Evolutionary conservation across 2,888 invertebrate genomes (phyloP), one percentile per base, ranked within the genome.

Genomic region (Euproctis similis): DNA sequence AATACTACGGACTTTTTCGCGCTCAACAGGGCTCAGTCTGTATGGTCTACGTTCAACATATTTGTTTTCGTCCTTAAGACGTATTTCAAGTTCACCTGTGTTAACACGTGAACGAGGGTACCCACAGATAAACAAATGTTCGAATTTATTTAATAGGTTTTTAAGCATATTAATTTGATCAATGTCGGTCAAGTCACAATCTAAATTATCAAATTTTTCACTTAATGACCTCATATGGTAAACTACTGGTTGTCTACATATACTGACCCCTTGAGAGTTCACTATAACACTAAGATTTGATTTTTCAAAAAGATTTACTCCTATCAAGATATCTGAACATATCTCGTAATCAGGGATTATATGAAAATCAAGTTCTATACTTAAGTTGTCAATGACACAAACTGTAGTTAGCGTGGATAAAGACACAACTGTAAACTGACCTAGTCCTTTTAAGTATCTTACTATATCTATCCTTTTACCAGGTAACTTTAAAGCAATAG

Each of bases 21-120:
- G 39, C 32, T 57, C 58, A 0, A 48, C 12, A 0, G 49, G 50
- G 14, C 44, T 45, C 55, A n/a, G n/a, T n/a, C n/a, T n/a, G n/a
- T n/a, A n/a, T n/a, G n/a, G n/a, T n/a, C n/a, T n/a, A n/a, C n/a
- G 34, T 23, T 55, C 46, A 0, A 58, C 57, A 22, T 5, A 44
- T 8, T 53, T 55, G 4, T 40, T 24, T 1, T 36, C 31, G 11
- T 57, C 31, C 39, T 55, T 54, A 2, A 37, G 9, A 1, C 41
- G 12, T 4, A 37, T 35, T 14, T 33, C 33, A 11, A 30, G 16
- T 14, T 49, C 26, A 0, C 56, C 56, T 0, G 58, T 58, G 10
- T 49, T 56, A 0, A 60, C 54, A 0, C 46, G 36, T 25, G 26
- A 3, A 37, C 49, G 27, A n/a, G n/a, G n/a, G n/a, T n/a, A n/a